A percentile compares a stretch with the other conserved stretches of the same genome.
These are phyloP conservation scores for Ectemnius continuus DNA, from an alignment of 2,888 invertebrate genomes.

Conservation along the genomic window DNA sequence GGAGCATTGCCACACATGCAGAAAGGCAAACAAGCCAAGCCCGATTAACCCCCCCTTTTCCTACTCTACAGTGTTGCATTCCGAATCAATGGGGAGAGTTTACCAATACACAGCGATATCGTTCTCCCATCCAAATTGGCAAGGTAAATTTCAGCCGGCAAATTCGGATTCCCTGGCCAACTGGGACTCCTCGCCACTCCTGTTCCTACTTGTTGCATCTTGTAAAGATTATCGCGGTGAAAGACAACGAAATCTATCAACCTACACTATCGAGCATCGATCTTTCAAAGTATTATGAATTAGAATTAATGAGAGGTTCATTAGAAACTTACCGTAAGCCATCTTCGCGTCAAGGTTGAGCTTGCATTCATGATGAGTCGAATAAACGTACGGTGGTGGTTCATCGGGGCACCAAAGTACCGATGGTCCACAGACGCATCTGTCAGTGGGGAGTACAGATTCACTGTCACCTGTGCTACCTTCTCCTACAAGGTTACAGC, in stretches of 20 bases:
- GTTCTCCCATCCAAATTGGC: not conserved
- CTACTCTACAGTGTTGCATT: too few relatives aligned
- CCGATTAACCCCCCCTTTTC: too few relatives aligned
- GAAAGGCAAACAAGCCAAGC: too few relatives aligned
- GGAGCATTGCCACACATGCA: too few relatives aligned
- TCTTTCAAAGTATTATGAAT: too few relatives aligned
- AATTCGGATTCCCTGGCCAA: not conserved
- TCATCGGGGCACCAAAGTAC: constrained; percentile 75
- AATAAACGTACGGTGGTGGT: constrained; percentile 71
- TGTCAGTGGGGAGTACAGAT: constrained; percentile 64
- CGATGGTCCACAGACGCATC: constrained; percentile 73
- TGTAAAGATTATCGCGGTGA: not conserved
- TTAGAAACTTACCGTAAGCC: constrained; percentile 68
- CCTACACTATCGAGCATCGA: too few relatives aligned
- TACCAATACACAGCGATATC: too few relatives aligned
- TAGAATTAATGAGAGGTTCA: too few relatives aligned
- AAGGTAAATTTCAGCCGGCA: not conserved
- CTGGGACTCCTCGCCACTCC: not conserved
- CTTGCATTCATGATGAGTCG: constrained; percentile 72
- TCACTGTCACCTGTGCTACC: constrained; percentile 58
- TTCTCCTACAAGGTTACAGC: constrained; percentile 74
- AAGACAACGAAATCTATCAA: not conserved
- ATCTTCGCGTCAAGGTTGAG: constrained; percentile 74
- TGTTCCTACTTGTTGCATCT: not conserved
- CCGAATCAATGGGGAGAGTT: too few relatives aligned